phyloP scores from a whole-genome alignment of 2,113 vertebrate genomes.

The Scomber japonicus region DNA sequence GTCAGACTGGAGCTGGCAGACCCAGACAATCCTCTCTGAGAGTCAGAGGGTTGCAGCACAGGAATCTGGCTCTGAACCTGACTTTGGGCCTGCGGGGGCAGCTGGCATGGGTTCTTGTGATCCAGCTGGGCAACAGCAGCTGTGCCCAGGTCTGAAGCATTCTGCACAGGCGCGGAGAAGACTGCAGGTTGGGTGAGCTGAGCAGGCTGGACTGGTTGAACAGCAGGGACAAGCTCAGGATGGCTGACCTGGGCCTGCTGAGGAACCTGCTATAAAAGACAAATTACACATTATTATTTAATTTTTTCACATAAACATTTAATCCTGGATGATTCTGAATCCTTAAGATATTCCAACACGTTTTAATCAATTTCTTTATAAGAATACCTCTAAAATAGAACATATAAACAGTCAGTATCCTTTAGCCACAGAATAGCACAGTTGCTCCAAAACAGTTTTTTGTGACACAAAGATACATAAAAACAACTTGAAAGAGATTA shows the following conservation, averaged over 20 bases:
- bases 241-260: constrained; percentile 45
- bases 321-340: neutral
- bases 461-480: neutral
- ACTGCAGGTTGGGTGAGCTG: constrained; percentile 59
- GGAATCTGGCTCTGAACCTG: constrained; percentile 74
- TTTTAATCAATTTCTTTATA: no score
- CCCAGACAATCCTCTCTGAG: constrained; percentile 74
- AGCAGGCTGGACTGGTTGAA: constrained; percentile 38
- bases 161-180: constrained; percentile 62
- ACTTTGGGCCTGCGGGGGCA: constrained; percentile 60
- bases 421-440: neutral
- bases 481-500: constrained; percentile 1
- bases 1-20: constrained; percentile 73
- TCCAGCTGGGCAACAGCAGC: constrained; percentile 57
- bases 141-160: constrained; percentile 49
- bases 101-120: constrained; percentile 59
- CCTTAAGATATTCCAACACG: neutral
- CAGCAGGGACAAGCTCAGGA: constrained; percentile 44
- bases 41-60: constrained; percentile 79
- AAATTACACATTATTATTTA: neutral
- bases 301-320: neutral
- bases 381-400: neutral
- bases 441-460: neutral
- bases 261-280: constrained; percentile 39
- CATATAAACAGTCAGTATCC: neutral